Evolutionary conservation across 2,113 vertebrate species (phyloP).

Genomic region (Amblyopsis rosae): DNA sequence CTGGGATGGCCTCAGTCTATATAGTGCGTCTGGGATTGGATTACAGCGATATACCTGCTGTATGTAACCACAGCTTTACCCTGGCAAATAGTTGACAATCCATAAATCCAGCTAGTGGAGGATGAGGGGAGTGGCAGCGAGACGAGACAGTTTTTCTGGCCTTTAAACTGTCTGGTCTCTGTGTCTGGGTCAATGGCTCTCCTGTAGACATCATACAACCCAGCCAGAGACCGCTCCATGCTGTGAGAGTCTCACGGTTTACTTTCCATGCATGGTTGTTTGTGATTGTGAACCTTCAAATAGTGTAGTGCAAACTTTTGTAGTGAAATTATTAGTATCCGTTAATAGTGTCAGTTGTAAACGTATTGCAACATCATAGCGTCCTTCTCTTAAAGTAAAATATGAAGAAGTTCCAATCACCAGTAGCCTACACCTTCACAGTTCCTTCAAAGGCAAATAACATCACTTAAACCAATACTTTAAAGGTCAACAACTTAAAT

Average conservation of each 20-base stretch:
- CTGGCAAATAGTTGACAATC: conserved; percentile 13
- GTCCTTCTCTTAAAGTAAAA: background rate
- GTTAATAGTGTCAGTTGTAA: background rate
- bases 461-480: too few relatives aligned
- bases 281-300: background rate
- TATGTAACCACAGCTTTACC: conserved; percentile 10
- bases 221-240: background rate
- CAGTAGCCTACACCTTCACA: too few relatives aligned
- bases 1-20: conserved; percentile 2
- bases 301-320: background rate
- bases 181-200: conserved; percentile 48
- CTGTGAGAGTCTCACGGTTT: background rate
- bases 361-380: background rate
- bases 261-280: background rate
- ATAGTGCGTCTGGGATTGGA: conserved; percentile 20
- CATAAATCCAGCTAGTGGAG: conserved; percentile 4
- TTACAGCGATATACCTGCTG: conserved; percentile 38
- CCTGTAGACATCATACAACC: background rate
- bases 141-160: background rate
- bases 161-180: conserved; percentile 23
- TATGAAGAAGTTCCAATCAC: too few relatives aligned
- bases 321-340: background rate
- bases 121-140: conserved; percentile 15
- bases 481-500: too few relatives aligned
- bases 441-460: background rate